Evolutionary conservation across 35 echinoderm and acorn worm genomes (phyloP), one percentile per base, ranked within the genome.

Genomic region (Anneissia japonica): DNA sequence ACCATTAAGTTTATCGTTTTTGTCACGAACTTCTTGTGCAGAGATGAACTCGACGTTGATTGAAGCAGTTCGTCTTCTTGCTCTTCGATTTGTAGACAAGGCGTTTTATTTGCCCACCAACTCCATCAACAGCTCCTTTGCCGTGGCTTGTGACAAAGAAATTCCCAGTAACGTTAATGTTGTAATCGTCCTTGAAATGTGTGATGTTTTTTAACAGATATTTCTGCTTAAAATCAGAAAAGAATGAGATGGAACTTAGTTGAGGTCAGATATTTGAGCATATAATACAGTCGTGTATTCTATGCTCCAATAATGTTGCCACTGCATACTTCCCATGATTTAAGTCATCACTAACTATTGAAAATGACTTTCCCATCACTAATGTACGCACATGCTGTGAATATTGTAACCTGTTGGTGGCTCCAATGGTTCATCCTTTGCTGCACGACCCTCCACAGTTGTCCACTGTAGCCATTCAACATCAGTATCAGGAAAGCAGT

Each of bases 141-240:
- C 79, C 79, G 46, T 81, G 79, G 79, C 79, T 37, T 38, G 79
- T 81, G 17, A 29, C 79, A 37, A 81, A 81, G 31, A 81, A 81
- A 40, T 81, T 81, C 79, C 32, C 17, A 21, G 79, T 81, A 81
- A 40, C 79, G 46, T 81, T 29, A 37, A 81, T 81, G 36, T 38
- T 30, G 46, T 81, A 81, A 12, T 40, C 6, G 4, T 81, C 79
- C 79, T 81, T 81, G 30, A 40, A 82, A 37, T 82, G 21, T 26
- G 81, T 46, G 19, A 82, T 46, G 81, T 82, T 82, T 0, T 82
- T 46, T 2, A 82, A 82, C 4, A 82, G 40, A 31, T 9, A 82
- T 46, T 46, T 19, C n/a, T 82, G 81, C 64, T 81, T 81, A 81
- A 81, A 81, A 28, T 82, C 39, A 19, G 81, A 82, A 33, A 82